Evolutionary conservation across 2,888 invertebrate species (phyloP), one percentile per base, ranked within the genome.

Genomic region (Acrobasis suavella): DNA sequence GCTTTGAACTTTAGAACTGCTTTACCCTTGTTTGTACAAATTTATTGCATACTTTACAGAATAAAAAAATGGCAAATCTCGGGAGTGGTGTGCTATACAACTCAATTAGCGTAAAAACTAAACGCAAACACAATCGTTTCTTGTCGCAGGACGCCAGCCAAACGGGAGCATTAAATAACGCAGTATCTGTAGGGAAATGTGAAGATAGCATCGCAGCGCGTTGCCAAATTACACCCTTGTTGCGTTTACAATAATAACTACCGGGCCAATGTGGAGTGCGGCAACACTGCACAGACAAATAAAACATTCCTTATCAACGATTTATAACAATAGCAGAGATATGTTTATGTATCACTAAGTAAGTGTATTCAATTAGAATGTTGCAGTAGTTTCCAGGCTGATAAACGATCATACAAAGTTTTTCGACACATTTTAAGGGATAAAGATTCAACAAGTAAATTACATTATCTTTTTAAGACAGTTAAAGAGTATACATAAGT

Each of bases 141-240:
- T 77, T 77, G 76, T 77, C 73, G 72, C 73, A 75, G 76, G 70
- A 73, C 69, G 69, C 69, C 76, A 82, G 87, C 90, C 88, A 89
- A 89, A 87, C 83, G 77, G 82, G 76, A 75, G 81, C 81, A 86
- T 88, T 90, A 90, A 90, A 90, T 88, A 86, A 89, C 84, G 72
- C 72, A 76, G 74, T 91, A 87, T 91, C 91, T 87, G 88, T 81
- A 83, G 87, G 85, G 85, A 85, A 86, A 85, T 82, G 81, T 78
- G 65, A 80, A 77, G 88, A 91, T 90, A 91, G 72, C 85, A 89
- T 91, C 89, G 77, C 76, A 71, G 75, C 78, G 80, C 82, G 87
- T 77, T 89, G 91, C 90, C 90, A 90, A 91, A 91, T 90, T 88
- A 89, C 84, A 86, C 89, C 86, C 85, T 83, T 80, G 86, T 81